These are phyloP conservation scores for Prochilodus magdalenae DNA, from an alignment of 2,113 vertebrate species.

Conservation along the genomic window DNA sequence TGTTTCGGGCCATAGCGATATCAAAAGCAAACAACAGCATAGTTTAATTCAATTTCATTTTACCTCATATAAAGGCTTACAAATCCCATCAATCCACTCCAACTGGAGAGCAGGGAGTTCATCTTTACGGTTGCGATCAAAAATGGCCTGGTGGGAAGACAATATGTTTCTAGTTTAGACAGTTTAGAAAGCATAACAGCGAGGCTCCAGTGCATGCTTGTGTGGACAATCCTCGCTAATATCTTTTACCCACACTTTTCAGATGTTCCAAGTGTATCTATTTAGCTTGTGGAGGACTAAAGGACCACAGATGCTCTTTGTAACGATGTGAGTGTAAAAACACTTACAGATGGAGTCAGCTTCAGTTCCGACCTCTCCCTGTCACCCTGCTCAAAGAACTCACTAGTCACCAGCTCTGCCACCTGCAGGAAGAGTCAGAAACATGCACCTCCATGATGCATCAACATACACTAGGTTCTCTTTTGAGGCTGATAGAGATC, in stretches of 20 bases:
- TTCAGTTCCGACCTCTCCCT: conserved; percentile 95
- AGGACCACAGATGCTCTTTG: neutral
- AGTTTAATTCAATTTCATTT: neutral
- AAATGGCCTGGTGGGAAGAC: conserved; percentile 86
- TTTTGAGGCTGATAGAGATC: neutral
- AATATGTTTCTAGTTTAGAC: neutral
- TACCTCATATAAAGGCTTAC: conserved; percentile 94
- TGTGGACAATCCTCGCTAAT: neutral
- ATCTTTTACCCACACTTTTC: neutral
- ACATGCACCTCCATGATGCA: neutral
- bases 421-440: conserved; percentile 78
- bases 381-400: conserved; percentile 99
- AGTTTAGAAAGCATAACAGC: neutral
- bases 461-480: neutral
- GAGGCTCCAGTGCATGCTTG: neutral
- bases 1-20: neutral
- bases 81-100: conserved; percentile 98
- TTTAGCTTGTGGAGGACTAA: neutral
- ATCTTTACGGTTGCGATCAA: conserved; percentile 98
- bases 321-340: conserved; percentile 11
- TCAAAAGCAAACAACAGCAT: neutral
- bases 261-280: neutral
- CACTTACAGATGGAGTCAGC: conserved; percentile 92
- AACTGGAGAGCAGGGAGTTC: conserved; percentile 92
- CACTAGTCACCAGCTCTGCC: conserved; percentile 96